Conservation (phyloP, 2,888 invertebrate species). For the Drosophila stalkeri region DNA sequence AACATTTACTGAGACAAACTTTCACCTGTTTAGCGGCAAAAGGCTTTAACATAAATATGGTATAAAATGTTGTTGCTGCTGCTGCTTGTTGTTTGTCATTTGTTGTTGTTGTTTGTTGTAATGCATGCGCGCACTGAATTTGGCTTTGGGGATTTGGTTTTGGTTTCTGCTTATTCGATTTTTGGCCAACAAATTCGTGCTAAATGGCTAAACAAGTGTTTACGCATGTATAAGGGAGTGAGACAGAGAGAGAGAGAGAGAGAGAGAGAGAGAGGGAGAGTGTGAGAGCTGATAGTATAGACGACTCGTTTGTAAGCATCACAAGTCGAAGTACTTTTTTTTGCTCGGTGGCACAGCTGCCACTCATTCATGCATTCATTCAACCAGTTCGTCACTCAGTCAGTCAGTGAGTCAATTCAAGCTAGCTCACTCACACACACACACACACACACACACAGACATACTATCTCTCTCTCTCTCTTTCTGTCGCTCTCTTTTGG, state of each 20-base stretch:
- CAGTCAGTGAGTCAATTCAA: slow-evolving; percentile 46
- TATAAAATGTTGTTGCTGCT: slow-evolving; percentile 52
- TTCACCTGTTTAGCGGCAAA: slow-evolving; percentile 76
- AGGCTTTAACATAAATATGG: slow-evolving; percentile 75
- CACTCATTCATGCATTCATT: slow-evolving; percentile 46
- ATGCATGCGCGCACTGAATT: slow-evolving; percentile 36
- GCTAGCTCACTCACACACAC: slow-evolving; percentile 12
- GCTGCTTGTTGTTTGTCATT: neutral
- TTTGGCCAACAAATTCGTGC: slow-evolving; percentile 54
- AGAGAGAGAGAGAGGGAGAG: neutral
- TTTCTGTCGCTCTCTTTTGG: slow-evolving; percentile 14
- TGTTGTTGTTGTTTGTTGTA: slow-evolving; percentile 22
- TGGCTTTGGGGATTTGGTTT: slow-evolving; percentile 26
- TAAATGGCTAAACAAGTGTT: slow-evolving; percentile 64
- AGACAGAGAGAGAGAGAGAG: neutral
- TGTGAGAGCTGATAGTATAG: neutral
- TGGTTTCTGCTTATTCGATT: slow-evolving; percentile 25
- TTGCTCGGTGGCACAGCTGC: slow-evolving; percentile 47
- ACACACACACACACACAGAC: slow-evolving; percentile 3
- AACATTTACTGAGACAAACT: slow-evolving; percentile 62
- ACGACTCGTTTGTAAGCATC: slow-evolving; percentile 36
- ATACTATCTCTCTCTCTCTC: neutral
- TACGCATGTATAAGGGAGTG: slow-evolving; percentile 55
- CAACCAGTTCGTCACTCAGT: slow-evolving; percentile 37
- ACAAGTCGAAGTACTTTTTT: slow-evolving; percentile 15